A percentile compares a stretch with the other conserved stretches of the same genome.
These are phyloP conservation scores for Chirona hameri DNA, from an alignment of 2,888 invertebrate genomes.

Conservation along the genomic window DNA sequence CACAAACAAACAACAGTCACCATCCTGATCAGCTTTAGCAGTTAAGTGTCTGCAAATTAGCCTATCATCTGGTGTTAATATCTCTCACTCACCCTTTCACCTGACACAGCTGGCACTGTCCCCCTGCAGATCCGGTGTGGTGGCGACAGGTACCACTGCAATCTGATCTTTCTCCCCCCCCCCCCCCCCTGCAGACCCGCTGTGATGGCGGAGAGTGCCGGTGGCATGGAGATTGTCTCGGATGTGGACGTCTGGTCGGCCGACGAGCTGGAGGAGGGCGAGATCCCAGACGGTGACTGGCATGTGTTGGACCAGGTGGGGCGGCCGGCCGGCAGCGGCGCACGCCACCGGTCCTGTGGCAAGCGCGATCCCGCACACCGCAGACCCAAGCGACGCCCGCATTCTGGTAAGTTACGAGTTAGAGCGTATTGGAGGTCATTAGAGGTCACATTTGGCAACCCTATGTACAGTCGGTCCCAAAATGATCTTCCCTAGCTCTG, in stretches of 20 bases:
- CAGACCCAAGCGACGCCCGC: background rate
- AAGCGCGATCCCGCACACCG: background rate
- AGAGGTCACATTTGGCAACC: background rate
- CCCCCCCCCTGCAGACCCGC: too few species aligned
- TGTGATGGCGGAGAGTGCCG: background rate
- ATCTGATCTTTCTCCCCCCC: too few species aligned
- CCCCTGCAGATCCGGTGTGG: too few species aligned
- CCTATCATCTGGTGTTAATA: too few species aligned
- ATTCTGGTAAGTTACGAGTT: background rate
- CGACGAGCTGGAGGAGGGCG: conserved; percentile 12
- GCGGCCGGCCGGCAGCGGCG: background rate
- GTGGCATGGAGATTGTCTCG: background rate
- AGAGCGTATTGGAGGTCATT: background rate
- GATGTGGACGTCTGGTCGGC: background rate
- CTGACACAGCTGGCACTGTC: too few species aligned
- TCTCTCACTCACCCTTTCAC: too few species aligned
- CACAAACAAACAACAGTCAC: too few species aligned
- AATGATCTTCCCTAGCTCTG: too few species aligned
- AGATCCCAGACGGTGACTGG: conserved; percentile 4
- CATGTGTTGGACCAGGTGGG: conserved; percentile 26
- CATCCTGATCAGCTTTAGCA: too few species aligned
- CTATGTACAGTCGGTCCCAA: too few species aligned
- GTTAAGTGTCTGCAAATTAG: too few species aligned
- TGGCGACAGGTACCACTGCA: too few species aligned
- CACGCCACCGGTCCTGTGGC: background rate